Evolutionary conservation across 2,113 vertebrate species (phyloP).

Genomic region (Cryptomyrus ogoouensis): DNA sequence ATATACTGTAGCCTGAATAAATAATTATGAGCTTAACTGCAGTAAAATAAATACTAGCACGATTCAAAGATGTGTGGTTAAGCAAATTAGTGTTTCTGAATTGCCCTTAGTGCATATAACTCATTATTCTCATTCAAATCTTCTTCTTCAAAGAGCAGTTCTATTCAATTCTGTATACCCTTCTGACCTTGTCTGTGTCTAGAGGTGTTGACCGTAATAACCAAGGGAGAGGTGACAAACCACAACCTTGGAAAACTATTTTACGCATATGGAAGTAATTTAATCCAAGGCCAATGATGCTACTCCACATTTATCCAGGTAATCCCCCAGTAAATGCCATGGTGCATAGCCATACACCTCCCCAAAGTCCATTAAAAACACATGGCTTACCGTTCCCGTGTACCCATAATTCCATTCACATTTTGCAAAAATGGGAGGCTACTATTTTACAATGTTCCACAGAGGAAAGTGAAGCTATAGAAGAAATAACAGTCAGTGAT

Average conservation of each 20-base stretch:
- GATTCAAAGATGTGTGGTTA: background rate
- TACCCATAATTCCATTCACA: background rate
- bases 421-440: background rate
- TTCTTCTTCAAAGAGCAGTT: background rate
- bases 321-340: background rate
- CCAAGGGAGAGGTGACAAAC: background rate
- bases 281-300: background rate
- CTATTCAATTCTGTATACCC: background rate
- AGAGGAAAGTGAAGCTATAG: background rate
- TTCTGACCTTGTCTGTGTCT: background rate
- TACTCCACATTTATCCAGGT: background rate
- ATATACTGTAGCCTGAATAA: background rate
- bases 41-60: background rate
- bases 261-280: background rate
- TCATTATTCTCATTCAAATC: background rate
- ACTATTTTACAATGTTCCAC: background rate
- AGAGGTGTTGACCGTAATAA: background rate
- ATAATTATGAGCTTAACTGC: background rate
- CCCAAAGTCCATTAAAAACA: background rate
- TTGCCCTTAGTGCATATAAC: background rate
- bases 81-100: background rate
- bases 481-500: background rate
- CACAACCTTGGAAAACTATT: background rate
- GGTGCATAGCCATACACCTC: background rate
- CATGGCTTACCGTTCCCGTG: background rate